These are phyloP conservation scores for Podilymbus podiceps DNA, from an alignment of 2,113 vertebrate species.

Conservation along the genomic window DNA sequence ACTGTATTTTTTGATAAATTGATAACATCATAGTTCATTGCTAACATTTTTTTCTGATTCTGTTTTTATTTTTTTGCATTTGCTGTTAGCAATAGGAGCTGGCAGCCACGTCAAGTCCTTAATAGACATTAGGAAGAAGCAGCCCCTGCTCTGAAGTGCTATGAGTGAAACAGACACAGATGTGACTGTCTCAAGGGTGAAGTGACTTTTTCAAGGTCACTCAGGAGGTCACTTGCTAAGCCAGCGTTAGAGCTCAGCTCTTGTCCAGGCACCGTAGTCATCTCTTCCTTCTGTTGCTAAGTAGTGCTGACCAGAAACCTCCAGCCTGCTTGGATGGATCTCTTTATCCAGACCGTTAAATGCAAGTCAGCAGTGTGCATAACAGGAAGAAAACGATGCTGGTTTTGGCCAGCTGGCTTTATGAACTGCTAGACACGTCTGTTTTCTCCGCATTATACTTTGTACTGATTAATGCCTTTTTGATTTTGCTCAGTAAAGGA, in stretches of 20 bases:
- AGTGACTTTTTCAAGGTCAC: background rate
- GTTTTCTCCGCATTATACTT: background rate
- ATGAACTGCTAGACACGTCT: background rate
- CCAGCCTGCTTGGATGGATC: background rate
- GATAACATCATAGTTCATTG: background rate
- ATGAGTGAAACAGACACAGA: background rate
- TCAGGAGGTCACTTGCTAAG: background rate
- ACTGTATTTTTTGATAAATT: background rate
- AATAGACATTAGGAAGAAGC: background rate
- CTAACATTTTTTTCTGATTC: background rate
- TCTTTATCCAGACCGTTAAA: background rate
- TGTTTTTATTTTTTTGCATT: background rate
- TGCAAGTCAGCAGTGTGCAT: background rate
- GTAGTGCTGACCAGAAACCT: background rate
- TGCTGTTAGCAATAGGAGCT: background rate
- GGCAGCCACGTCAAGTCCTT: no score
- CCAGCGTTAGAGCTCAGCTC: background rate
- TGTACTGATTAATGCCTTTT: background rate
- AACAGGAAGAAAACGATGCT: background rate
- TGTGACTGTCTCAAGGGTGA: background rate
- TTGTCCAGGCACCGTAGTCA: background rate
- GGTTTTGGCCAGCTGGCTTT: background rate
- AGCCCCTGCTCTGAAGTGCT: background rate
- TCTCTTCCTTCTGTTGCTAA: background rate
- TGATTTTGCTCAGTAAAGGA: background rate